Evolutionary conservation across 2,888 invertebrate genomes (phyloP).

Genomic region (Miltochrista miniata): DNA sequence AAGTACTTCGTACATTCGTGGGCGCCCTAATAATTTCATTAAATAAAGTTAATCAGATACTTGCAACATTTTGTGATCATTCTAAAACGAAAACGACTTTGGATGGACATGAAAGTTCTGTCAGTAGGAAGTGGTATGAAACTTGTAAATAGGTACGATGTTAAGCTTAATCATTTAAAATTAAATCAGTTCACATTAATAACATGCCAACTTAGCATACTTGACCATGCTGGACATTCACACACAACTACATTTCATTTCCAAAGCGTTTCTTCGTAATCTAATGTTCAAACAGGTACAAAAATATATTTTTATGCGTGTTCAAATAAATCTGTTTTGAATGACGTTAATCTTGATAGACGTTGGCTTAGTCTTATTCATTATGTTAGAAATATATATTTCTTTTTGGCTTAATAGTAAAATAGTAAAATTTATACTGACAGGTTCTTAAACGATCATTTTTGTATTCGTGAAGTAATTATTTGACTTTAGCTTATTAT

Average conservation of each 20-base stretch:
- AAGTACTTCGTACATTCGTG: too few species aligned
- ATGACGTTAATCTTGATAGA: constrained; percentile 44
- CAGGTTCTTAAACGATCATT: constrained; percentile 2
- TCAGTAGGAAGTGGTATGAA: not conserved
- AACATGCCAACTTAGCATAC: constrained; percentile 25
- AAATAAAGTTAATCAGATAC: too few species aligned
- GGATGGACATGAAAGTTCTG: not conserved
- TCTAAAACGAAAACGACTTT: not conserved
- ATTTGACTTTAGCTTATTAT: not conserved
- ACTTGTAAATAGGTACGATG: not conserved
- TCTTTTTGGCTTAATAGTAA: constrained; percentile 28
- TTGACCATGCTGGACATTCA: constrained; percentile 30
- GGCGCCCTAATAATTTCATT: too few species aligned
- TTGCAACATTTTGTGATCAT: too few species aligned
- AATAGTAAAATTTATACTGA: constrained; percentile 18
- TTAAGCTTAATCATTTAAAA: constrained; percentile 12
- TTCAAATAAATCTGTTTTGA: constrained; percentile 42
- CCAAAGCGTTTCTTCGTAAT: constrained; percentile 25
- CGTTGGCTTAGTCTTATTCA: constrained; percentile 41
- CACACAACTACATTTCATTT: constrained; percentile 30
- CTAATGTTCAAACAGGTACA: constrained; percentile 36
- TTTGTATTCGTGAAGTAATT: not conserved
- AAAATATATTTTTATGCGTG: constrained; percentile 40
- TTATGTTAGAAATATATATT: constrained; percentile 29
- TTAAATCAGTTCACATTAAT: constrained; percentile 9